phyloP scores from a whole-genome alignment of 2,797 vertebrate genomes.

The Cynopterus sphinx region DNA sequence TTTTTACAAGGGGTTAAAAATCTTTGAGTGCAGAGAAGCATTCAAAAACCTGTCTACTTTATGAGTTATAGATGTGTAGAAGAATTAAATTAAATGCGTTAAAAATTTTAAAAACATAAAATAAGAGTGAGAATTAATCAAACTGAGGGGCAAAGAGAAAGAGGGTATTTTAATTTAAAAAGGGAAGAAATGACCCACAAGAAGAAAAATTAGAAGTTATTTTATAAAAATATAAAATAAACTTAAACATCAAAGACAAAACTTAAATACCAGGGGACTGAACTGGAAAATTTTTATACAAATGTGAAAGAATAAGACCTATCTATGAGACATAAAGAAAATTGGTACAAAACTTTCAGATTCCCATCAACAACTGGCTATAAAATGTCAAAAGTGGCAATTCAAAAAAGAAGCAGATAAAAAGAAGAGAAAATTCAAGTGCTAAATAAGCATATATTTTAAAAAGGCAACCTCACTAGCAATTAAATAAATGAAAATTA shows the following conservation, averaged over 20 bases:
- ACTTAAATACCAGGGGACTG: neutral
- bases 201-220: neutral
- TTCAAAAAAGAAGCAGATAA: too few species aligned
- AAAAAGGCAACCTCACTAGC: slow-evolving; percentile 31
- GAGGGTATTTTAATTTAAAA: neutral
- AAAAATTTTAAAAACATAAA: neutral
- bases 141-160: neutral
- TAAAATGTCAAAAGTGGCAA: slow-evolving; percentile 52
- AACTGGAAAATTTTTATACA: neutral
- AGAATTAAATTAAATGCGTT: neutral
- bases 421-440: slow-evolving; percentile 43
- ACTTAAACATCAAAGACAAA: neutral
- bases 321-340: neutral
- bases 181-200: neutral
- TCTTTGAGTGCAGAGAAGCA: neutral
- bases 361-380: slow-evolving; percentile 8
- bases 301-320: neutral
- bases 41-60: neutral
- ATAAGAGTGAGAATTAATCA: neutral
- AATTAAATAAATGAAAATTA: slow-evolving; percentile 71
- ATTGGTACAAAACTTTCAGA: neutral
- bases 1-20: neutral
- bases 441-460: slow-evolving; percentile 59
- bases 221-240: slow-evolving; percentile 2
- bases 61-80: neutral